Percentiles rank a stretch among this genome's conserved stretches.
phyloP scores from a whole-genome alignment of 2,797 vertebrate genomes.

The Orientallactaga sibirica region DNA sequence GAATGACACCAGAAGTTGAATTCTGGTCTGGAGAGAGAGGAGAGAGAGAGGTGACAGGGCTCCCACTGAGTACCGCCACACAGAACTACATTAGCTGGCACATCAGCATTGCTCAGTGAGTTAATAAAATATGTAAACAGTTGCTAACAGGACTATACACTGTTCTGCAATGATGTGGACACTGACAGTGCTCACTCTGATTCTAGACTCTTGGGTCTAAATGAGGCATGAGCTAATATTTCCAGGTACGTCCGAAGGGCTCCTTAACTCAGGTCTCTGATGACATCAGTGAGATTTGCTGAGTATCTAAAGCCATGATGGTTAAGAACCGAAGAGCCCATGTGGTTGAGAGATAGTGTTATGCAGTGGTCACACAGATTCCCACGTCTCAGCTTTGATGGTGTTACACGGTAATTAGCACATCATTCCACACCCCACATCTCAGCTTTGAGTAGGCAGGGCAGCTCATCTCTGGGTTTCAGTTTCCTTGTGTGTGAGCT shows the following conservation, averaged over 20 bases:
- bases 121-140: not conserved
- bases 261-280: not conserved
- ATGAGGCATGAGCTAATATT: not conserved
- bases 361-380: not conserved
- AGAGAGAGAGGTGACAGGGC: not conserved
- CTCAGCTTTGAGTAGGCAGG: not conserved
- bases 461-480: not conserved
- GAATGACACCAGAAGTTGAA: too few species aligned
- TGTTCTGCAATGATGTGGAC: accelerated
- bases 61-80: not conserved
- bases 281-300: not conserved
- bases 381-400: not conserved
- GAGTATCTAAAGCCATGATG: not conserved
- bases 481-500: not conserved
- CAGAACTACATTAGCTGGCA: not conserved
- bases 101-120: not conserved
- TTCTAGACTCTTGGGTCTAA: not conserved
- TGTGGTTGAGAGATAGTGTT: not conserved
- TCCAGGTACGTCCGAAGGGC: not conserved
- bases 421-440: too few species aligned
- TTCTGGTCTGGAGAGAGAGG: too few species aligned
- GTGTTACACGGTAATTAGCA: not conserved
- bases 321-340: not conserved
- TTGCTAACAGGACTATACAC: not conserved
- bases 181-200: not conserved